Evolutionary conservation across 1,140 invertebrate genomes (phyloP), one percentile per base, ranked within the genome.

Genomic region (Drosophila paulistorum): DNA sequence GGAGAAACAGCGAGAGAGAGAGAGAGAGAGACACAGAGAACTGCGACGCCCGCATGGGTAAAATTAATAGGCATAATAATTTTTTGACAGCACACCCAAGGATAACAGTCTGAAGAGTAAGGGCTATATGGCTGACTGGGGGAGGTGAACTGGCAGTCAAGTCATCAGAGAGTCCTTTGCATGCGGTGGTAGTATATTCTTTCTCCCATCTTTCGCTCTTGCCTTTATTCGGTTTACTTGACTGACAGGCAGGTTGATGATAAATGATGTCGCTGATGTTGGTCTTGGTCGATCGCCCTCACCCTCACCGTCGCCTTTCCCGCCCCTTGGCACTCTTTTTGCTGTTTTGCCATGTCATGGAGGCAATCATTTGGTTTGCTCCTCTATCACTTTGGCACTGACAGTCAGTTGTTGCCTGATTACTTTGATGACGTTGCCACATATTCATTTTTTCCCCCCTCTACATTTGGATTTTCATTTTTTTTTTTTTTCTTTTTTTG

Each of bases 11-110:
- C 10, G 14, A 4, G 58, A 51, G 26, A 57, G 45, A 35, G 59
- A 59, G 35, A 23, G 35, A 13, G 5, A 39, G 51, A n/a, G 13
- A 4, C 58, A 51, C 20, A 58, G 55, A 35, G 59, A 39, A 30
- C 9, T 72, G 71, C 61, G 70, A 77, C 74, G 81, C 74, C 81
- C 77, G 84, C 84, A 85, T 81, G 81, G 79, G 65, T 90, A 82
- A 91, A 91, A 91, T 91, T 91, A 91, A 91, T 91, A 91, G 90
- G 90, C 90, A 91, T 91, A 91, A 91, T 91, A 91, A 91, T 91
- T 91, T 91, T 91, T 90, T 91, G 90, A 91, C 90, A 91, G 90
- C 81, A 84, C 83, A 85, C 86, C 83, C 79, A 91, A 91, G 90
- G 85, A 91, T 91, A 91, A 84, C 86, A 81, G 67, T 82, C 77